Evolutionary conservation across 2,888 invertebrate species (phyloP), one percentile per base, ranked within the genome.

Genomic region (Cheilosia grossa): DNA sequence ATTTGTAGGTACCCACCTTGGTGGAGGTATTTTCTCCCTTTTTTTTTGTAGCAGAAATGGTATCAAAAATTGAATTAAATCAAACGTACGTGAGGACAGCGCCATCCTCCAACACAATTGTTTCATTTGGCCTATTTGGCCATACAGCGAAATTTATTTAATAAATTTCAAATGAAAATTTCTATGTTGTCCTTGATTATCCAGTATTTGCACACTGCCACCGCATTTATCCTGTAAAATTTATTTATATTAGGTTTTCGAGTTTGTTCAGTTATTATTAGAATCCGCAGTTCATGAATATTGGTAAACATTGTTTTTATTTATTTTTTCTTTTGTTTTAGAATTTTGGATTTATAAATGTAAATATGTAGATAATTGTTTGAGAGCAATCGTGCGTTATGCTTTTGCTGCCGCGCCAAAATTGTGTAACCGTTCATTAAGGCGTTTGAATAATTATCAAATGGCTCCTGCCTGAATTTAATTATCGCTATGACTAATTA

Each of bases 201-300:
- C 64, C 53, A 40, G 56, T 77, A 70, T 79, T 79, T 79, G 64
- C 64, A 64, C 63, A 72, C 64, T 66, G 40, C 64, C 72, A 51
- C 72, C 79, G 58, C 72, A 72, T 59, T 44, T 79, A 64, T 79
- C 44, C 17, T 72, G 51, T 59, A 80, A 73, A 73, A 73, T 67
- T 67, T 80, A 80, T 80, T 73, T 73, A 51, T 66, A 73, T 80
- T 64, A n/a, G 70, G 61, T 44, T 67, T 80, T 51, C 10, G 73
- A 54, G 44, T 80, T 73, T 66, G 37, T 67, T 66, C 51, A 47
- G 64, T 47, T 53, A 66, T 59, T 59, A 56, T 73, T 73, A 47
- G 72, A 40, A 17, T 30, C 19, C 19, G 10, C 24, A 66, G 78
- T 78, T 78, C 70, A 78, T 78, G 70, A 70, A 78, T 70, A 69